These are phyloP conservation scores for Phragmatobia fuliginosa DNA, from an alignment of 2,888 invertebrate species.

Conservation along the genomic window DNA sequence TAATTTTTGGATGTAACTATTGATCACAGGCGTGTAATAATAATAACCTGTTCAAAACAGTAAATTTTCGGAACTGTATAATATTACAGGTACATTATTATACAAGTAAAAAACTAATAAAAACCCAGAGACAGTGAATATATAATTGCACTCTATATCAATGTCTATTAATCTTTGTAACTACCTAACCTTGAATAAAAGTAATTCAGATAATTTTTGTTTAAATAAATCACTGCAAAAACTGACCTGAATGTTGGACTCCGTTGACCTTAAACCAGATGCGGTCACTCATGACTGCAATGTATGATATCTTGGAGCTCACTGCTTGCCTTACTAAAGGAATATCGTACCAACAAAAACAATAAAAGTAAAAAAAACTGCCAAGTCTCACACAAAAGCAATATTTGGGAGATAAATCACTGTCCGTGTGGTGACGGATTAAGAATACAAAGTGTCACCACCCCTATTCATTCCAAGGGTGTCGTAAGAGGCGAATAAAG, in stretches of 20 bases:
- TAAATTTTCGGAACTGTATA: not conserved
- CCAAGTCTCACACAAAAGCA: not conserved
- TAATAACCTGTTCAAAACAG: too few relatives aligned
- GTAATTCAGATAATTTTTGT: not conserved
- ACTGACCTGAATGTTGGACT: constrained; percentile 33
- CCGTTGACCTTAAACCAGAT: constrained; percentile 47
- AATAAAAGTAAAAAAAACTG: not conserved
- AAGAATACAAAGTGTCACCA: too few relatives aligned
- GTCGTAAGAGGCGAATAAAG: too few relatives aligned
- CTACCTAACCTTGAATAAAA: too few relatives aligned
- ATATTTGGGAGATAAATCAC: not conserved
- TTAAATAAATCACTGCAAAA: not conserved
- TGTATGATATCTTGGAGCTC: not conserved
- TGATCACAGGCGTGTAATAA: too few relatives aligned
- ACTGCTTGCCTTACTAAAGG: not conserved
- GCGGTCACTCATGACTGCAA: constrained; percentile 36
- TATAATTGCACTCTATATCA: not conserved
- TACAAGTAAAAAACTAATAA: not conserved
- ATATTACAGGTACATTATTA: not conserved
- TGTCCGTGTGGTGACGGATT: too few relatives aligned
- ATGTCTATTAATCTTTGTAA: too few relatives aligned
- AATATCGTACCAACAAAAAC: not conserved
- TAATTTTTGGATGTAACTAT: too few relatives aligned
- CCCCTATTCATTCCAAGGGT: too few relatives aligned
- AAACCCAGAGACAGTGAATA: not conserved